Conservation (phyloP, 2,888 invertebrate genomes). For the Molorchus minor region DNA sequence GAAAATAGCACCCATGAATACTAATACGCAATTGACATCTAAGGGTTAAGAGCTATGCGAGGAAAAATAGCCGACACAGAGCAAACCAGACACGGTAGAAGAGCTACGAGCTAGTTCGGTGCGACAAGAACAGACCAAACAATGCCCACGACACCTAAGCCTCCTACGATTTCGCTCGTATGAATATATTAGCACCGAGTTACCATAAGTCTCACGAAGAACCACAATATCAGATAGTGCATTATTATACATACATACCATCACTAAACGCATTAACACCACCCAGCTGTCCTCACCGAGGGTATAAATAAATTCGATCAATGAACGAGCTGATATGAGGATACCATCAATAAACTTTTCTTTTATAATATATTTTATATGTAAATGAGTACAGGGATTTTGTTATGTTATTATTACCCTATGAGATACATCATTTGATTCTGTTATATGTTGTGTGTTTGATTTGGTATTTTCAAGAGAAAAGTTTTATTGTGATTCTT, state of each 20-base stretch:
- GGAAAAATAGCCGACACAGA: constrained; percentile 49
- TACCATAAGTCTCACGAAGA: constrained; percentile 56
- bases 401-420: background rate
- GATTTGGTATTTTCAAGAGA: too few relatives aligned
- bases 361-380: constrained; percentile 14
- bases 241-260: constrained; percentile 43
- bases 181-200: constrained; percentile 60
- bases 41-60: constrained; percentile 23
- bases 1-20: too few relatives aligned
- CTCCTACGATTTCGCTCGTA: constrained; percentile 54
- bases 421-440: background rate
- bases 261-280: constrained; percentile 41
- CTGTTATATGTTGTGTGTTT: background rate
- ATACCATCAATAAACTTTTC: constrained; percentile 5
- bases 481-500: too few relatives aligned
- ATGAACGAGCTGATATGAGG: constrained; percentile 11
- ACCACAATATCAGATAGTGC: constrained; percentile 43
- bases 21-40: constrained; percentile 31
- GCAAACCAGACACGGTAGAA: constrained; percentile 39
- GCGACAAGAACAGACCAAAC: constrained; percentile 51
- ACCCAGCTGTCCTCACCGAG: constrained; percentile 34
- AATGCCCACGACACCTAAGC: constrained; percentile 49
- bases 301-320: constrained; percentile 33
- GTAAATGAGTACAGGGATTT: background rate
- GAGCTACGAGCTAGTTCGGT: constrained; percentile 50